phyloP scores from a whole-genome alignment of 2,888 invertebrate genomes.

The Teleogryllus oceanicus region DNA sequence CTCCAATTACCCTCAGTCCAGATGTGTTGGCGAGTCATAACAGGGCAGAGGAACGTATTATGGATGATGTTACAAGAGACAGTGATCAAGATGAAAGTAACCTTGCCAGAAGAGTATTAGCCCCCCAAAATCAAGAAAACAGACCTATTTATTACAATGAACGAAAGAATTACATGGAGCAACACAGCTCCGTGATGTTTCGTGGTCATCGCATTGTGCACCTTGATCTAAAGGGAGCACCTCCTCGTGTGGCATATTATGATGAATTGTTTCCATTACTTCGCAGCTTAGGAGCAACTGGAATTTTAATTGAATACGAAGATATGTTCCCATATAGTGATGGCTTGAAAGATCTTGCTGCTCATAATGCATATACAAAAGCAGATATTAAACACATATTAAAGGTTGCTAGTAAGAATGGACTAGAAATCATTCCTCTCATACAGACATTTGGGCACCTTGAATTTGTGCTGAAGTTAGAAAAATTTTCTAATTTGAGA shows the following conservation, averaged over 20 bases:
- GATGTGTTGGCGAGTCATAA: neutral
- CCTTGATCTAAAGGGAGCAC: conserved; percentile 80
- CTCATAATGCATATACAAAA: conserved; percentile 61
- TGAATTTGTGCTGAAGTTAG: conserved; percentile 72
- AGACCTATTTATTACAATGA: neutral
- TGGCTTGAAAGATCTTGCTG: conserved; percentile 53
- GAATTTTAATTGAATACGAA: conserved; percentile 78
- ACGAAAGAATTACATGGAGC: neutral
- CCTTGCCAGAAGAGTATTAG: neutral
- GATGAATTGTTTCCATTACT: conserved; percentile 60
- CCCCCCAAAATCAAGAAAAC: neutral
- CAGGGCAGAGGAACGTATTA: neutral
- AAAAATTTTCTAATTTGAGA: conserved; percentile 62
- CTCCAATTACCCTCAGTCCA: neutral
- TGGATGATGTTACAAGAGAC: neutral
- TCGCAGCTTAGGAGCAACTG: conserved; percentile 66
- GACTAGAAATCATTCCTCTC: conserved; percentile 70
- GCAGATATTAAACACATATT: conserved; percentile 55
- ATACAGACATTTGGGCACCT: conserved; percentile 85
- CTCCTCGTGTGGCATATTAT: conserved; percentile 64
- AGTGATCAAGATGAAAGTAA: neutral
- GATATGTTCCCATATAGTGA: conserved; percentile 81
- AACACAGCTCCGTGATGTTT: conserved; percentile 12
- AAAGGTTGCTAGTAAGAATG: conserved; percentile 53
- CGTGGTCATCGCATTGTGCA: conserved; percentile 65